Evolutionary conservation across 2,113 vertebrate species (phyloP).

Genomic region (Oryzias celebensis): DNA sequence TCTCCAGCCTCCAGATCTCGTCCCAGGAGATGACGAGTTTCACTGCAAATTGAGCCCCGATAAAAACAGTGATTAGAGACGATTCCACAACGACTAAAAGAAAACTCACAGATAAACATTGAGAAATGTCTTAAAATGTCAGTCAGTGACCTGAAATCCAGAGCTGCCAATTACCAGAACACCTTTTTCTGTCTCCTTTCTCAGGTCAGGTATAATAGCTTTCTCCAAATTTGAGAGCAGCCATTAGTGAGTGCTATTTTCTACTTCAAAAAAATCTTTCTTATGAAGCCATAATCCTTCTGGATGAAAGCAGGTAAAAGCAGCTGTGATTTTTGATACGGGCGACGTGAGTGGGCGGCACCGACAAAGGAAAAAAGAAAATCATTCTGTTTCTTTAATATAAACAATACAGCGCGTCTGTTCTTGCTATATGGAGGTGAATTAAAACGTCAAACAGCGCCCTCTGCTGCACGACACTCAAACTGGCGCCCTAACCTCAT

Average conservation of each 20-base stretch:
- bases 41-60: conserved; percentile 74
- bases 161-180: neutral
- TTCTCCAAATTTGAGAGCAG: conserved; percentile 10
- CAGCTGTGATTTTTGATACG: too few species aligned
- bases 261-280: neutral
- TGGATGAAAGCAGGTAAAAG: too few species aligned
- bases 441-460: too few species aligned
- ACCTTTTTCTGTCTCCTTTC: neutral
- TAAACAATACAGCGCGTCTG: too few species aligned
- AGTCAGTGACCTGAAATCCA: neutral
- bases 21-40: conserved; percentile 95
- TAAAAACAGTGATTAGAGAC: conserved; percentile 9
- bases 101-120: neutral
- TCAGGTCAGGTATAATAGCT: neutral
- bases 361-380: too few species aligned
- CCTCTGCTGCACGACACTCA: too few species aligned
- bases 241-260: conserved; percentile 13
- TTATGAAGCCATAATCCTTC: neutral
- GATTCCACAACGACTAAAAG: neutral
- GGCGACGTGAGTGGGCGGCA: too few species aligned
- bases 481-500: too few species aligned
- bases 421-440: too few species aligned
- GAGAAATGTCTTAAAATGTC: conserved; percentile 9
- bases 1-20: conserved; percentile 91
- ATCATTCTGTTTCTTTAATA: too few species aligned